A percentile compares a stretch with the other conserved stretches of the same genome.
These are phyloP conservation scores for Climacteris rufus DNA, from an alignment of 2,113 vertebrate species.

Conservation along the genomic window DNA sequence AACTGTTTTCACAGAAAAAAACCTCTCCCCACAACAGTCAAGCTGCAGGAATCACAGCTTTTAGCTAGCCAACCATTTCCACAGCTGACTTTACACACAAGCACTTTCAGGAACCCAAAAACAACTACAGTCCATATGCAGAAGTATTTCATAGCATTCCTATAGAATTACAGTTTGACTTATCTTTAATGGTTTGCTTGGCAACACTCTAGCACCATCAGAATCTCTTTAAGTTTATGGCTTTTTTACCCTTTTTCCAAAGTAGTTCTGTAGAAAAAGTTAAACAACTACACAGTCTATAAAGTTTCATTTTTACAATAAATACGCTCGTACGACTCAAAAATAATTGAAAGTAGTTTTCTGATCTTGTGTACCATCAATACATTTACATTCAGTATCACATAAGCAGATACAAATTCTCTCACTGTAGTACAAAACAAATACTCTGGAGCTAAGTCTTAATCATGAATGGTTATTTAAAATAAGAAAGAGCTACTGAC, in stretches of 20 bases:
- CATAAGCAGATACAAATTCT: background rate
- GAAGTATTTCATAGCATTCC: slow-evolving; percentile 6
- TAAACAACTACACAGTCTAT: background rate
- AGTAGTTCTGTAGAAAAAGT: background rate
- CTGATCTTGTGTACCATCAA: background rate
- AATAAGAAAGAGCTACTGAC: background rate
- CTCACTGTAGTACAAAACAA: background rate
- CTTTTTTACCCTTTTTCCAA: background rate
- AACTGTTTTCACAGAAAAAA: slow-evolving; percentile 58
- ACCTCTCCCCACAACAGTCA: background rate
- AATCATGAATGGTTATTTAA: background rate
- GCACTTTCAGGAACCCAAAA: background rate
- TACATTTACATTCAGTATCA: background rate
- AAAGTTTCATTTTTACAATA: background rate
- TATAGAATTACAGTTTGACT: background rate
- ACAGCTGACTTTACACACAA: slow-evolving; percentile 22
- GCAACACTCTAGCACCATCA: background rate
- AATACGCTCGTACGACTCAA: background rate
- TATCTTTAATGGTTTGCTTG: slow-evolving; percentile 23
- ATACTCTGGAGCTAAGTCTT: background rate
- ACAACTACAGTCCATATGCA: background rate
- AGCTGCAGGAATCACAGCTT: background rate
- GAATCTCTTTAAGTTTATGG: slow-evolving; percentile 22
- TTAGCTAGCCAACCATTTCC: slow-evolving; percentile 19
- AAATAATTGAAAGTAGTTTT: background rate